Percentiles rank a stretch among this genome's conserved stretches.
These are phyloP conservation scores for Charadrius vociferus DNA, from an alignment of 2,113 vertebrate species.

Conservation along the genomic window DNA sequence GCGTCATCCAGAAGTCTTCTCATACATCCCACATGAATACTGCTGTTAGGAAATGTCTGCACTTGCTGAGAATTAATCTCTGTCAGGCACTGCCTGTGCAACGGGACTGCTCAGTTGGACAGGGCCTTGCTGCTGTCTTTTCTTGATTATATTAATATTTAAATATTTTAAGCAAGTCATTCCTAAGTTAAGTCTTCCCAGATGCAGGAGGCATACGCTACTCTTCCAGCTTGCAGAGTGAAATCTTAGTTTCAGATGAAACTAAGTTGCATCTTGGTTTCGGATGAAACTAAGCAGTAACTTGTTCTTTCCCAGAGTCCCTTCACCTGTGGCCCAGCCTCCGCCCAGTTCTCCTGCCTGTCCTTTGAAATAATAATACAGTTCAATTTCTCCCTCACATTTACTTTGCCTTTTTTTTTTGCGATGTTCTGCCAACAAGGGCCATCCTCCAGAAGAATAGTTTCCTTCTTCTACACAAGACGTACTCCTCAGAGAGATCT, in stretches of 20 bases:
- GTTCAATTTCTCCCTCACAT: neutral
- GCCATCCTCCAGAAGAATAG: neutral
- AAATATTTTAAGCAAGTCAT: neutral
- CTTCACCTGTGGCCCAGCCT: neutral
- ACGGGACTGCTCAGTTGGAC: neutral
- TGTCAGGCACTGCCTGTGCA: neutral
- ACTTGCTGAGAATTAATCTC: neutral
- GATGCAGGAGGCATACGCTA: neutral
- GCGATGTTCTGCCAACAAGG: neutral
- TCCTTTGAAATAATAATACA: neutral
- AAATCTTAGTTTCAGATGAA: neutral
- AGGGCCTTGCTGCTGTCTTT: neutral
- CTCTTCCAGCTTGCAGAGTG: neutral
- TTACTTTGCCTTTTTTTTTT: neutral
- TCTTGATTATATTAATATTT: neutral
- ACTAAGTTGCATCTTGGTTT: no score
- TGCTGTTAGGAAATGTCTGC: neutral
- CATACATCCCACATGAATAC: neutral
- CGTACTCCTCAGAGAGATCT: neutral
- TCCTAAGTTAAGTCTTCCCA: neutral
- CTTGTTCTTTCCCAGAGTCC: neutral
- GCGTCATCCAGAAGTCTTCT: neutral
- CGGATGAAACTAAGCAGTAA: neutral
- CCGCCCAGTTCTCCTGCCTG: neutral
- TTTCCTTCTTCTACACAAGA: neutral